Conservation (phyloP, 2,888 invertebrate genomes). For the Cyaniris semiargus region DNA sequence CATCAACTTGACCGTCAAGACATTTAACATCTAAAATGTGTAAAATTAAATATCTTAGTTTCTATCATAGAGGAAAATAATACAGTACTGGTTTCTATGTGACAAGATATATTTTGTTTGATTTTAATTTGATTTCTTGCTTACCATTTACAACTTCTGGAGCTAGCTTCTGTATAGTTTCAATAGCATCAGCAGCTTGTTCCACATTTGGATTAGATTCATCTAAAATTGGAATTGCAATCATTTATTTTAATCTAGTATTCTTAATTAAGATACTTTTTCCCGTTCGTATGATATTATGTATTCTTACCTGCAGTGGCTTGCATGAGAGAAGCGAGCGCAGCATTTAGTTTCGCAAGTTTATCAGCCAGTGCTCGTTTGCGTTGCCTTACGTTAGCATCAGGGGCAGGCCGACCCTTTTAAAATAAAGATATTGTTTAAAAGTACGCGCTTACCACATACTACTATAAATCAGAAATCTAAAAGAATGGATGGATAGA, state of each 20-base stretch:
- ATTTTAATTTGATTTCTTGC: not conserved
- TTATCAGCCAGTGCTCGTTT: slow-evolving; percentile 42
- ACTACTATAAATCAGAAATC: not conserved
- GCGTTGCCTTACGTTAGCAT: not conserved
- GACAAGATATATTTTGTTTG: not conserved
- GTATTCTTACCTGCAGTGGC: slow-evolving; percentile 50
- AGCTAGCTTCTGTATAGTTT: slow-evolving; percentile 51
- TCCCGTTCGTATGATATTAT: not conserved
- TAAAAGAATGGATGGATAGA: no score
- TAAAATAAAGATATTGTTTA: not conserved
- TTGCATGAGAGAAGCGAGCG: slow-evolving; percentile 51
- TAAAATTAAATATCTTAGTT: not conserved
- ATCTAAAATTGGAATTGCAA: slow-evolving; percentile 44
- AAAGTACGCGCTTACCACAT: not conserved
- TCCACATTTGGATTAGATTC: slow-evolving; percentile 51
- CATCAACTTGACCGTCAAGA: slow-evolving; percentile 33
- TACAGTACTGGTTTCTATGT: not conserved
- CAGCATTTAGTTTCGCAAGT: slow-evolving; percentile 54
- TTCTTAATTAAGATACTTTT: not conserved
- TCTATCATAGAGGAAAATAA: no score
- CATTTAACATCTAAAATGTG: slow-evolving; percentile 36
- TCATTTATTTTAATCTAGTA: not conserved
- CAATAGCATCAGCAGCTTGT: slow-evolving; percentile 50
- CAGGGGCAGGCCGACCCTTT: not conserved
- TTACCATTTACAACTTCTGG: slow-evolving; percentile 57